Percentiles rank a stretch among this genome's conserved stretches.
These are phyloP conservation scores for Tragopan temminckii DNA, from an alignment of 2,797 vertebrate genomes.

Conservation along the genomic window DNA sequence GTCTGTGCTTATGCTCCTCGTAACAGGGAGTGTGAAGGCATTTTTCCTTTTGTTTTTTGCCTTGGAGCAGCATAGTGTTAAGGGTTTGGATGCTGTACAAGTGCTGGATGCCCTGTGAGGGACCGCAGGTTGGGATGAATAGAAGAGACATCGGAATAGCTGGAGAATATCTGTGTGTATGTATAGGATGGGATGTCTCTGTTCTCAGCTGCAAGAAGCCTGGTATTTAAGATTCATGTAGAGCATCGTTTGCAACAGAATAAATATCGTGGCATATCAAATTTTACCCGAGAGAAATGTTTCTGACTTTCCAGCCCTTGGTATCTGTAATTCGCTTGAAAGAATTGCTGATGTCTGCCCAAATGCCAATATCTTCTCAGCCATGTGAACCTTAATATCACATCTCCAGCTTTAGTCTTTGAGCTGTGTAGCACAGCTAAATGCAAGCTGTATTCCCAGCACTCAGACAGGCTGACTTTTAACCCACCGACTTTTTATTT, in stretches of 20 bases:
- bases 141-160: neutral
- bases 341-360: conserved; percentile 51
- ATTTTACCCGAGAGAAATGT: neutral
- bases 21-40: neutral
- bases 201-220: neutral
- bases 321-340: conserved; percentile 34
- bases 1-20: neutral
- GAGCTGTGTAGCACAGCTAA: conserved; percentile 11
- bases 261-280: neutral
- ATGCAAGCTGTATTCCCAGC: neutral
- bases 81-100: neutral
- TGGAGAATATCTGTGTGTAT: neutral
- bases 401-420: conserved; percentile 7
- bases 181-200: accelerated
- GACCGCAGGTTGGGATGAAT: neutral
- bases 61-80: neutral
- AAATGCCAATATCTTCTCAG: conserved; percentile 59
- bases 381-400: neutral
- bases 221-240: neutral
- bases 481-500: conserved; percentile 42
- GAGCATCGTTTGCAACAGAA: conserved; percentile 1
- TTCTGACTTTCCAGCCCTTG: conserved; percentile 40
- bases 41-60: neutral
- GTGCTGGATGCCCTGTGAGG: neutral
- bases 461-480: conserved; percentile 24